phyloP scores from a whole-genome alignment of 2,113 vertebrate species.

The Cygnus buccinator region DNA sequence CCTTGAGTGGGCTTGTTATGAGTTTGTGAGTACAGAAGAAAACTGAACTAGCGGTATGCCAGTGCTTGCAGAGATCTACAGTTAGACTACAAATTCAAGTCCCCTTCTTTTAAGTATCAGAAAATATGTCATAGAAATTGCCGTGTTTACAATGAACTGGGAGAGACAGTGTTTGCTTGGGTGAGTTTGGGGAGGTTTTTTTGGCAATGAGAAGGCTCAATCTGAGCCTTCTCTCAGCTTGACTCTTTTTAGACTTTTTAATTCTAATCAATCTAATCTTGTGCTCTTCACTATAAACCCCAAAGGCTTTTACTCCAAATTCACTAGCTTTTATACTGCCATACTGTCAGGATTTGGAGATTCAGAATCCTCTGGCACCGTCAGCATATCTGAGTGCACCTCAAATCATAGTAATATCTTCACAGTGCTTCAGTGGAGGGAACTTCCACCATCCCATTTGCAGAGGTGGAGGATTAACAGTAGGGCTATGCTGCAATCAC shows the following conservation, averaged over 20 bases:
- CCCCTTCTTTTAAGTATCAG: neutral
- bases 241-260: neutral
- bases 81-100: neutral
- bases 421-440: neutral
- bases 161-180: neutral
- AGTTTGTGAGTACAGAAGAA: neutral
- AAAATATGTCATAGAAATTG: neutral
- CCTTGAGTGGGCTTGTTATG: neutral
- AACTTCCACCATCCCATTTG: neutral
- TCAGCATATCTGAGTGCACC: neutral
- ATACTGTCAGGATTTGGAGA: neutral
- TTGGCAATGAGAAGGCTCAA: neutral
- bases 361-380: neutral
- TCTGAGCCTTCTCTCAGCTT: neutral
- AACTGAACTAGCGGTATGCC: neutral
- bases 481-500: neutral
- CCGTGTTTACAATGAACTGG: neutral
- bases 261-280: neutral
- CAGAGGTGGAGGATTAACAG: neutral
- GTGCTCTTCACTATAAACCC: neutral
- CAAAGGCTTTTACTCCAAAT: neutral
- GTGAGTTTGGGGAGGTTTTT: neutral
- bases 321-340: neutral
- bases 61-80: neutral
- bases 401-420: neutral